A percentile compares a stretch with the other conserved stretches of the same genome.
Conservation (phyloP, 2,113 vertebrate genomes). For the Cacatua alba region DNA sequence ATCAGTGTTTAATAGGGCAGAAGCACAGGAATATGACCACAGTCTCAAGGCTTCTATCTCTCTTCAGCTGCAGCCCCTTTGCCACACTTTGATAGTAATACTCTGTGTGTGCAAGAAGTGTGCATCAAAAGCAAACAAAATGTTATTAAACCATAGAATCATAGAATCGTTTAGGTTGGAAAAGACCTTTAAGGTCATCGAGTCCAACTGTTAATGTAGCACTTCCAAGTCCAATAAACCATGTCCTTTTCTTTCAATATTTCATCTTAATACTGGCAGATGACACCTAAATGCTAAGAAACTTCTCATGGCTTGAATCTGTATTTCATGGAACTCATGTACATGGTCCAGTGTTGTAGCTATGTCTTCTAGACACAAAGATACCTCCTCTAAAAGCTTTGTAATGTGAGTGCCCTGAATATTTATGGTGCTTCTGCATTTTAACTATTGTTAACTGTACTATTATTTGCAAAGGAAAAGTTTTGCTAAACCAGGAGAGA, state of each 20-base stretch:
- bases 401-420: background rate
- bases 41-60: background rate
- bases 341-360: background rate
- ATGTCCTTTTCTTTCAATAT: background rate
- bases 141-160: background rate
- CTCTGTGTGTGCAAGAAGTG: background rate
- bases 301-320: background rate
- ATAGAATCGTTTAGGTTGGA: background rate
- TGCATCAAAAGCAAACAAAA: background rate
- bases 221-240: background rate
- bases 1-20: background rate
- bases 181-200: background rate
- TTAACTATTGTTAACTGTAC: background rate
- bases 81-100: background rate
- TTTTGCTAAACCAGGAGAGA: background rate
- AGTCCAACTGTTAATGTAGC: background rate
- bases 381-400: background rate
- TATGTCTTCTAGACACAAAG: background rate
- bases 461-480: background rate
- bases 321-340: background rate
- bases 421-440: background rate
- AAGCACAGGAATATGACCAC: background rate
- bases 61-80: background rate
- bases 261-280: background rate
- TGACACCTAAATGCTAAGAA: background rate